Evolutionary conservation across 2,888 invertebrate species (phyloP).

Genomic region (Gymnoscelis rufifasciata): DNA sequence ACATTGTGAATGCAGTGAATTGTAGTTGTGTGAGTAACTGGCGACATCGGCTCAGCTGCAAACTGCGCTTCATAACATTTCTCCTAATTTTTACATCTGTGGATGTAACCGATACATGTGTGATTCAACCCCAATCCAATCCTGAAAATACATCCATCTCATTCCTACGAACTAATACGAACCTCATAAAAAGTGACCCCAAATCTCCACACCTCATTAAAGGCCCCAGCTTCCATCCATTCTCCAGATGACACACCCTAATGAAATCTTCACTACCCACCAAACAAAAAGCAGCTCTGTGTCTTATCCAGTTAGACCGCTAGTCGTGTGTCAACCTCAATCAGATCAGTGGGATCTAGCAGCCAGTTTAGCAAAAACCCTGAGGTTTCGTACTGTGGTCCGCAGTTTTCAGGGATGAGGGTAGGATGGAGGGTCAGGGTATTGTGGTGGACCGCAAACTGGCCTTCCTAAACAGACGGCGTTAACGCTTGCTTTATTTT

Average conservation of each 20-base stretch:
- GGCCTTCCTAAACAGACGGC: constrained; percentile 33
- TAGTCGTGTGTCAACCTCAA: constrained; percentile 28
- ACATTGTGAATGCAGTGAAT: too few species aligned
- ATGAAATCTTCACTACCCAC: constrained; percentile 3
- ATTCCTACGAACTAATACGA: constrained; percentile 12
- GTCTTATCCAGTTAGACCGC: constrained; percentile 22
- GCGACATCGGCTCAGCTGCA: too few species aligned
- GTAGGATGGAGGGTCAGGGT: constrained; percentile 13
- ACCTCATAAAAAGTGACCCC: constrained; percentile 16
- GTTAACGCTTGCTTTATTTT: constrained; percentile 11
- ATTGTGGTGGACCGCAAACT: constrained; percentile 35
- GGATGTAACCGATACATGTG: too few species aligned
- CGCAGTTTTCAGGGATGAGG: constrained; percentile 3
- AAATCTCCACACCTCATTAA: constrained; percentile 30
- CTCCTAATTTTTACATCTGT: too few species aligned
- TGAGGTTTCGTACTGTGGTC: constrained; percentile 16
- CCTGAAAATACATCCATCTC: constrained; percentile 7
- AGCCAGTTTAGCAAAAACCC: constrained; percentile 32
- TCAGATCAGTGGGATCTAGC: constrained; percentile 25
- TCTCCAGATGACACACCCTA: constrained; percentile 24
- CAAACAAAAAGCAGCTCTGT: constrained; percentile 25
- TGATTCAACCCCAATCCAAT: constrained; percentile 1
- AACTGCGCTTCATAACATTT: too few species aligned
- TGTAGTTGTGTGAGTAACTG: too few species aligned
- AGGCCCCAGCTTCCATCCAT: constrained; percentile 25